Percentiles rank a stretch among this genome's conserved stretches.
Evolutionary conservation across 2,888 invertebrate species (phyloP).

Genomic region (Callinectes sapidus): DNA sequence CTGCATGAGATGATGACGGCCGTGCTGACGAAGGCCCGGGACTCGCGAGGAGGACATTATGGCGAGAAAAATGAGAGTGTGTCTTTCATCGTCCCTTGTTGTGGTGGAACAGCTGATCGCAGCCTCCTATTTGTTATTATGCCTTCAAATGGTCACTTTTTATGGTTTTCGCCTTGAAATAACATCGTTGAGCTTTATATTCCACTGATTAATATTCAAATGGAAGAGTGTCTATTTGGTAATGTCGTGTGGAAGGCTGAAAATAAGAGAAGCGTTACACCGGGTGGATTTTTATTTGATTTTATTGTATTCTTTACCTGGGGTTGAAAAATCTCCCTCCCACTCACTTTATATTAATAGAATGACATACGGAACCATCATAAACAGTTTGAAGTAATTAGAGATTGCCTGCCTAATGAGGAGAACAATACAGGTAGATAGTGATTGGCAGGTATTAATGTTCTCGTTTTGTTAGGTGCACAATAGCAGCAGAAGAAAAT

Average conservation of each 20-base stretch:
- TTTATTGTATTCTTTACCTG: no score
- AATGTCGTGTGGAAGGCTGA: background rate
- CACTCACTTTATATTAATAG: no score
- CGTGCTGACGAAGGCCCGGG: constrained; percentile 61
- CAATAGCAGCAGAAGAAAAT: background rate
- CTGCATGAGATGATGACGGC: constrained; percentile 64
- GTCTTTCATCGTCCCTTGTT: constrained; percentile 40
- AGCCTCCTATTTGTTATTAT: background rate
- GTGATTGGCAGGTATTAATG: background rate
- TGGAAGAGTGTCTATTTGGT: background rate
- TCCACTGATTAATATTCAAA: background rate
- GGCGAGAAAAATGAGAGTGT: constrained; percentile 33
- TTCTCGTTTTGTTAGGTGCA: no score
- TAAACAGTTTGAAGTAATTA: no score
- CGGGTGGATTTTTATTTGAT: no score
- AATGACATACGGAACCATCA: no score
- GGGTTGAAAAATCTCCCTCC: no score
- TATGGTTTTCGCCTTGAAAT: background rate
- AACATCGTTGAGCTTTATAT: background rate
- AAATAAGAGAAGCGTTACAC: no score
- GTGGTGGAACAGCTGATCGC: constrained; percentile 38
- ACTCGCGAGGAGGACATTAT: constrained; percentile 59
- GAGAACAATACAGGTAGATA: background rate
- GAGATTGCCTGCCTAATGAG: no score
- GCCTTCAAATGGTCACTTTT: background rate